Evolutionary conservation across 2,888 invertebrate species (phyloP), one percentile per base, ranked within the genome.

Genomic region (Clitarchus hookeri): DNA sequence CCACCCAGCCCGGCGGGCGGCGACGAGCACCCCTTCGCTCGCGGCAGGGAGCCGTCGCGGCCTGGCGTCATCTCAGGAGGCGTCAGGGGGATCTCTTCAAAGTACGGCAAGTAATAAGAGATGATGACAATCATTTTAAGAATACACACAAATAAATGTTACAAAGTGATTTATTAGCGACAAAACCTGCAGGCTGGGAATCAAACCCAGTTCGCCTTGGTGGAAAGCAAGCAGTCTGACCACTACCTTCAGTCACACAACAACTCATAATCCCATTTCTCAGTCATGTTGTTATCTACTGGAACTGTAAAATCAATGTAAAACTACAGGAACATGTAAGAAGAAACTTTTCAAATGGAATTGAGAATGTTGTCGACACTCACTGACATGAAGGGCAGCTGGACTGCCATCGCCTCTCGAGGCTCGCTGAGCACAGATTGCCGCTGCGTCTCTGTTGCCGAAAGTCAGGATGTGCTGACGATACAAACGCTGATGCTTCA

Each of bases 401-500:
- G 87, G 85, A 78, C 87, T 87, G 65, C 84, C 87, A 27, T 65
- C 65, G 3, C 65, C 65, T 23, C 65, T 65, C 65, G 36, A 4
- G 36, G 82, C 82, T 23, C 93, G 90, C 48, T 84, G 86, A 44
- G 87, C 85, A 23, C 86, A 53, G 54, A 87, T 85, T 6, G 85
- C 53, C 36, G 87, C 86, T n/a, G 79, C 86, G 25, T 92, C 94
- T 85, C 92, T 92, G 48, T 92, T 93, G 77, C 95, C 95, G 89
- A 95, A 95, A 0, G 95, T 95, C 23, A 95, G 91, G 84, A 95
- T 91, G 90, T 97, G 96, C 90, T 97, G 97, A 13, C 96, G 93
- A 90, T 96, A 96, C 84, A 96, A 92, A 87, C 97, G 93, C 90
- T 97, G 96, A 78, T 95, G 94, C 89, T 95, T 95, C 83, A 97